Base-by-base conservation (phyloP, 2,888 invertebrate genomes). In the Drosophila planitibia region DNA sequence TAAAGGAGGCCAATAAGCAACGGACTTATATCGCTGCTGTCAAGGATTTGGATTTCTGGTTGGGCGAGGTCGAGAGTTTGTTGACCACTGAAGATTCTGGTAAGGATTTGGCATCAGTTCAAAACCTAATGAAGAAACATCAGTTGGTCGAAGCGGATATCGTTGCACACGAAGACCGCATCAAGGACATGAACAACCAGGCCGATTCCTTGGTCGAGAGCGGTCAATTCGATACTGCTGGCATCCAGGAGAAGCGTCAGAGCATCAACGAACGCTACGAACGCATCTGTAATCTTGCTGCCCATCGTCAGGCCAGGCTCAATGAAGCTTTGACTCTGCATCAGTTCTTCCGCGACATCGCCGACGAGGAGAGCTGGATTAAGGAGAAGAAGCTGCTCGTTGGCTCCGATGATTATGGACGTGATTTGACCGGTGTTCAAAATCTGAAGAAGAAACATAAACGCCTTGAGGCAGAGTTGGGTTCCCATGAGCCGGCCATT, bases 311-410 rank as follows among this genome's bases (percentile, higher is more conserved):
- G 91, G 97, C 97, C 12, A 95, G 98, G 39, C 95, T 99, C 70
- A 97, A 98, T 93, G 99, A 99, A 94, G 99, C 99, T 51, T 97
- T 99, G 93, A 99, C 99, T 9, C 95, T 99, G 92, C 99, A 99
- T 94, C 99, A 99, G 94, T 99, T 99, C 97, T 98, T 99, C 96
- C 95, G 99, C 64, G 99, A 99, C 93, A 99, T 99, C 93, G 99
- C 99, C 77, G 99, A 99, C 92, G 99, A 99, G 94, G 99, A 99
- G 94, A 98, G 98, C 10, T 99, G 99, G 99, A 99, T 99, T 93
- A 99, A 99, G 93, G 99, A 99, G 93, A 99, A 99, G 95, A 99
- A 99, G 92, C 95, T 99, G 35, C 94, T 99, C 30, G 99, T 99
- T 2, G 98, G 98, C 3, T 99, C 99, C 0, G 99, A 99, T 93